These are phyloP conservation scores for Xiphorhynchus erythropygius DNA, from an alignment of 2,797 vertebrate genomes.

Conservation along the genomic window DNA sequence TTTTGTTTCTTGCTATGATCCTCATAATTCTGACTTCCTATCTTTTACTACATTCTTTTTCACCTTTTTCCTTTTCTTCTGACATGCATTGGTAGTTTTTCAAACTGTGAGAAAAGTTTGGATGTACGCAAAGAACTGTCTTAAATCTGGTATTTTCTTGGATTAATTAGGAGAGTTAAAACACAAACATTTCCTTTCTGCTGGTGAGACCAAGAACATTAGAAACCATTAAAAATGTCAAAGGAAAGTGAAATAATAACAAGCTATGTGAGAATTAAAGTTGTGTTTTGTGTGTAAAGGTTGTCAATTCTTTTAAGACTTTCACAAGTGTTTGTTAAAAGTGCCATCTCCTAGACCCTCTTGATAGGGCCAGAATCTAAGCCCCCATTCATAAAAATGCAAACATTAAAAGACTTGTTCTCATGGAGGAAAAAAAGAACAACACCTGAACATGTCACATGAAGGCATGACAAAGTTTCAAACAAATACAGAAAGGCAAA, in stretches of 20 bases:
- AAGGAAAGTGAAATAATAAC: not conserved
- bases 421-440: not conserved
- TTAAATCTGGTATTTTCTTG: not conserved
- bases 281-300: not conserved
- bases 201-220: not conserved
- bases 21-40: not conserved
- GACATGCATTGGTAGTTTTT: not conserved
- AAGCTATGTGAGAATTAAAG: not conserved
- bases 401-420: not conserved
- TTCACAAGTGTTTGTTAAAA: not conserved
- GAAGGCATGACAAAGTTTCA: not conserved
- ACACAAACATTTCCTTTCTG: fast-evolving
- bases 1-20: not conserved
- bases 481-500: not conserved
- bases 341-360: not conserved
- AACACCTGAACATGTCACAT: not conserved
- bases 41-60: not conserved
- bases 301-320: not conserved
- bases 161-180: not conserved
- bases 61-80: not conserved
- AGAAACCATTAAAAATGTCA: not conserved
- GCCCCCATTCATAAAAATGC: not conserved
- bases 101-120: not conserved
- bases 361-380: not conserved
- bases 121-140: not conserved